phyloP scores from a whole-genome alignment of 2,888 invertebrate species.

The Acheta domesticus region DNA sequence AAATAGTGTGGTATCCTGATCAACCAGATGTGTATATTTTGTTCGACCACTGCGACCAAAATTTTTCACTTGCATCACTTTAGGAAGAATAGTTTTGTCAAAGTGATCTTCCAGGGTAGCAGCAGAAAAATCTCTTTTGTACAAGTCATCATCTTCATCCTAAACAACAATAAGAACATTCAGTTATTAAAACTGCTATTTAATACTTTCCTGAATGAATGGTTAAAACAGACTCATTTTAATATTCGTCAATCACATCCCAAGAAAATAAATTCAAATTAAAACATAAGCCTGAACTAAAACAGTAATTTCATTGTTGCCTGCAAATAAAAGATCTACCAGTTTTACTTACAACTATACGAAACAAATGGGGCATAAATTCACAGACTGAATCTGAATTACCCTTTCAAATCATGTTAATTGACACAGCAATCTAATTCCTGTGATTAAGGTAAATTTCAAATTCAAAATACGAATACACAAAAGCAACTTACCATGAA shows the following conservation, averaged over 20 bases:
- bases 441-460: neutral
- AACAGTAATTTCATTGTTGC: too few relatives aligned
- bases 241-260: neutral
- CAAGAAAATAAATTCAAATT: neutral
- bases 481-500: constrained; percentile 62
- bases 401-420: neutral
- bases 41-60: constrained; percentile 98
- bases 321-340: too few relatives aligned
- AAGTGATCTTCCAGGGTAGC: constrained; percentile 98
- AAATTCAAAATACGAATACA: neutral
- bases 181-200: neutral
- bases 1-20: constrained; percentile 97
- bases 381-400: neutral
- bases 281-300: too few relatives aligned
- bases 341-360: too few relatives aligned
- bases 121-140: constrained; percentile 89
- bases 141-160: constrained; percentile 86
- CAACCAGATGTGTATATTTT: constrained; percentile 98
- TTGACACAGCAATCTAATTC: neutral
- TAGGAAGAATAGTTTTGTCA: constrained; percentile 96
- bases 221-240: neutral
- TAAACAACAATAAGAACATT: constrained; percentile 40
- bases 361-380: too few relatives aligned
- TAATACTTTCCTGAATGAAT: too few relatives aligned
- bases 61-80: constrained; percentile 98